Conservation (phyloP, 2,888 invertebrate genomes). For the Tetranychus truncatus region DNA sequence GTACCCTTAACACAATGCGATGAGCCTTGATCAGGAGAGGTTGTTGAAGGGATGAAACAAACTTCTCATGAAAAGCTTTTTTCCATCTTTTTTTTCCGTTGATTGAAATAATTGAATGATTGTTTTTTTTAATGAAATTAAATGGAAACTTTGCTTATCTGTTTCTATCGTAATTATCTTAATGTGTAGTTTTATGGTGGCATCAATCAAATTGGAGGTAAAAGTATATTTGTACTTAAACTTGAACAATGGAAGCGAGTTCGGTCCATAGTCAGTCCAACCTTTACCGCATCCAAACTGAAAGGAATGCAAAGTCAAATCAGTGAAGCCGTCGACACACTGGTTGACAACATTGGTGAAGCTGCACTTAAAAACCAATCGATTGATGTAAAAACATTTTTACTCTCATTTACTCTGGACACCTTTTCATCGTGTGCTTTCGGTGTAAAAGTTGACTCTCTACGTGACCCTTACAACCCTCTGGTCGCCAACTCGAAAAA, state of each 20-base stretch:
- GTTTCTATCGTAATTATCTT: not conserved
- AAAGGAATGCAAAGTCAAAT: conserved; percentile 20
- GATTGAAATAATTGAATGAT: not conserved
- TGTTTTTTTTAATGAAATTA: not conserved
- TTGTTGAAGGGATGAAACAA: too few species aligned
- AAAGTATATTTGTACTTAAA: conserved; percentile 21
- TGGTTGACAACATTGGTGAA: conserved; percentile 18
- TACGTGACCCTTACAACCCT: conserved; percentile 17
- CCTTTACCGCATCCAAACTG: conserved; percentile 20
- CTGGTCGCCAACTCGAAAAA: conserved; percentile 21
- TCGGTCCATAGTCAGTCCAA: conserved; percentile 19
- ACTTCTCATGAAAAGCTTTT: too few species aligned
- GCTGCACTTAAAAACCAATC: not conserved
- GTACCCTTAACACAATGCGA: not conserved
- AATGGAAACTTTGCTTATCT: not conserved
- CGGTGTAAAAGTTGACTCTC: conserved; percentile 21
- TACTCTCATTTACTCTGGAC: conserved; percentile 19
- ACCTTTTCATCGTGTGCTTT: conserved; percentile 22
- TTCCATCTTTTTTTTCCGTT: too few species aligned
- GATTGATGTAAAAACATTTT: conserved; percentile 11
- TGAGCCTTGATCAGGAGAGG: too few species aligned
- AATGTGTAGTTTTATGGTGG: not conserved
- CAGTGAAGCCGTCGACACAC: conserved; percentile 13
- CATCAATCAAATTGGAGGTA: conserved; percentile 20
- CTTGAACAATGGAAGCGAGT: conserved; percentile 23